Base-by-base conservation (phyloP, 2,888 invertebrate genomes). In the Thumatha senex region DNA sequence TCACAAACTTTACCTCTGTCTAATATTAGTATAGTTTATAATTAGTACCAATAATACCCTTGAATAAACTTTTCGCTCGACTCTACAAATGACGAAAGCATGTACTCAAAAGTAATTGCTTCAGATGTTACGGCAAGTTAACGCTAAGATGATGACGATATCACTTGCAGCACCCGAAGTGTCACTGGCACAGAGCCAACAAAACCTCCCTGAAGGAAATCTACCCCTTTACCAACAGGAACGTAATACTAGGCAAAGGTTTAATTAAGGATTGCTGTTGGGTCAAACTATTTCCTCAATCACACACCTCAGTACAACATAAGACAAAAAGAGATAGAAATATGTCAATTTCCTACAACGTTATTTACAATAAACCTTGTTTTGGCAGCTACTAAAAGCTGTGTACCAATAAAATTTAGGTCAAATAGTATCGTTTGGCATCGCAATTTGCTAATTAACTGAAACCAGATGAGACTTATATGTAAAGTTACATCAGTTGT, bases 351-450 rank as follows among this genome's bases (percentile, higher is more conserved):
- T n/a, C 8, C 38, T 11, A n/a, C 18, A 38, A 11, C 11, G n/a
- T 39, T 24, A 39, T 15, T 40, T 14, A 11, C 3, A 4, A 15
- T 30, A 40, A 49, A 5, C 29, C 15, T 8, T 0, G 15, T 41
- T 51, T 42, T 46, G 46, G 46, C 50, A 36, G 35, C 33, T 7
- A 38, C 15, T 30, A 29, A 11, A 12, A 36, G 29, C 24, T 33
- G 43, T 39, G 39, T 3, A n/a, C 34, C 15, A 24, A 34, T 43
- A 29, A 48, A 10, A 48, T 42, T 39, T 39, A 33, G 10, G 24
- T 11, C 44, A 47, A 57, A 57, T 56, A 47, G 49, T 42, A 53
- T 51, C 48, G 52, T 67, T 63, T 56, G 30, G 43, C 44, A 46
- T 34, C 34, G 43, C 54, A 44, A 53, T 67, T 67, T 52, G 51